Percentiles rank a stretch among this genome's conserved stretches.
Evolutionary conservation across 2,113 vertebrate species (phyloP).

Genomic region (Tinamus guttatus): DNA sequence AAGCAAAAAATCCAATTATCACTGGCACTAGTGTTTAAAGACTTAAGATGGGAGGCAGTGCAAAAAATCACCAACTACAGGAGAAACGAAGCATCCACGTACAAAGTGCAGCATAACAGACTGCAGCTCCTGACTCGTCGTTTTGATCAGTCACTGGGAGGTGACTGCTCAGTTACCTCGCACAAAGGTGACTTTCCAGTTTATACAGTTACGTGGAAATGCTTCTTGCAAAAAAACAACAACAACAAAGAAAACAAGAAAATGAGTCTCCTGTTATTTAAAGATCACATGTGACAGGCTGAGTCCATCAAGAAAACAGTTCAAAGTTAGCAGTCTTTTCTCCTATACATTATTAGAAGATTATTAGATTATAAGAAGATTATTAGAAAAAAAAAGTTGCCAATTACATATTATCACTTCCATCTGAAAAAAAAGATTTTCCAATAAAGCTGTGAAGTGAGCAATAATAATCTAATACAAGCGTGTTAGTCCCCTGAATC

Average conservation of each 20-base stretch:
- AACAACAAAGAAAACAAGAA: too few relatives aligned
- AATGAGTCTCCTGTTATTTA: neutral
- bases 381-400: neutral
- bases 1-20: neutral
- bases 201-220: neutral
- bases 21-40: neutral
- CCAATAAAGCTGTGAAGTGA: neutral
- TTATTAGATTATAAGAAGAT: neutral
- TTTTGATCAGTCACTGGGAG: neutral
- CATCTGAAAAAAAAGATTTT: neutral
- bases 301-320: neutral
- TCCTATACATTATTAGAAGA: neutral
- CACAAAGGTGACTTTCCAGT: neutral
- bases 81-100: neutral
- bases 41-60: neutral
- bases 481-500: neutral
- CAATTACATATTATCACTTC: neutral
- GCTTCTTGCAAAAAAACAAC: neutral
- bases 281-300: neutral
- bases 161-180: neutral
- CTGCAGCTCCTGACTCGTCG: neutral
- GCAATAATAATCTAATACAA: neutral
- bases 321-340: neutral
- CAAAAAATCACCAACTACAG: neutral
- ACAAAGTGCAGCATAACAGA: neutral